Conservation (phyloP, 2,113 vertebrate genomes). For the Neolamprologus tretocephalus region DNA sequence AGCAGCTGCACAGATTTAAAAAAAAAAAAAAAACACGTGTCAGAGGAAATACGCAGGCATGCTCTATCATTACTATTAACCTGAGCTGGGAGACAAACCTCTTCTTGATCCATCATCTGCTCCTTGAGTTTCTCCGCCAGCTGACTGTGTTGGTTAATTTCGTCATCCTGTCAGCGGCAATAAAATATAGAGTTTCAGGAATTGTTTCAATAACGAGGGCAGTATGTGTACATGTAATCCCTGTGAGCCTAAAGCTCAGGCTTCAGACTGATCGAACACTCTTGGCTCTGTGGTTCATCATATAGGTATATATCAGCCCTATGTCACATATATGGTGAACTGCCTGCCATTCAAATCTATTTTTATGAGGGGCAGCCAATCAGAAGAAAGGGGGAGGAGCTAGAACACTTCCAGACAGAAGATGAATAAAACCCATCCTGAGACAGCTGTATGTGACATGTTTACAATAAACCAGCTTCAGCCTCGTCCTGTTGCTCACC, state of each 20-base stretch:
- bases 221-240: not conserved
- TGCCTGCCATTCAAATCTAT: not conserved
- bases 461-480: not conserved
- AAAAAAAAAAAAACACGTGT: rapidly evolving
- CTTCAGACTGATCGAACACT: not conserved
- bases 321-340: not conserved
- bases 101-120: slow-evolving; percentile 56
- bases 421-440: not conserved
- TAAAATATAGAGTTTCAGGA: not conserved
- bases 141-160: slow-evolving; percentile 58
- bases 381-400: not conserved
- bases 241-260: not conserved
- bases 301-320: not conserved
- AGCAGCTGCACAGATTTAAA: slow-evolving; percentile 66
- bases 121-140: slow-evolving; percentile 54
- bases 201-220: not conserved
- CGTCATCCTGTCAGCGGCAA: slow-evolving; percentile 31
- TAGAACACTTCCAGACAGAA: not conserved
- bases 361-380: not conserved
- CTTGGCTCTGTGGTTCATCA: not conserved
- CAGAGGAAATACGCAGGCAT: not conserved
- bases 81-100: not conserved
- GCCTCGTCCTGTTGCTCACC: slow-evolving; percentile 55
- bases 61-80: not conserved
- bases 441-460: not conserved